Base-by-base conservation (phyloP, 2,113 vertebrate genomes). In the Tragelaphus imberbis region DNA sequence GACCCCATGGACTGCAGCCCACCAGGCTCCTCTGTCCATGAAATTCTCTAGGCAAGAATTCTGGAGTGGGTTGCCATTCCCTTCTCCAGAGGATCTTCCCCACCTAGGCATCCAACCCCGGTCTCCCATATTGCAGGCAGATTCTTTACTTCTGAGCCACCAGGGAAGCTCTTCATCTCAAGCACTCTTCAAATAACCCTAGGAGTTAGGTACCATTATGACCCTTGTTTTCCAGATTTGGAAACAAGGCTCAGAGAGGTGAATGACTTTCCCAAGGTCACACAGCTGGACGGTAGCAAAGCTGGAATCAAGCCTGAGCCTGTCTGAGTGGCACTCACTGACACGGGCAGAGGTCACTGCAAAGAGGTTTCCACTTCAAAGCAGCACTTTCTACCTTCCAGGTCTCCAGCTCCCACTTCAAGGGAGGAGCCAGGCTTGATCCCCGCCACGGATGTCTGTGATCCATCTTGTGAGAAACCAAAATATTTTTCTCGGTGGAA, bases 401-500 rank as follows among this genome's bases (percentile, higher is more conserved):
- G 63, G 53, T 13, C 40, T 88, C 77, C 9, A 11, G 80, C 55
- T 86, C 55, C 85, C 27, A 27, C 28, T 84, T 59, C 7, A 9
- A 33, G 88, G 90, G 59, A 23, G 33, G 21, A 91, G 28, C 88
- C 58, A 55, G 49, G 55, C 75, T 15, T 3, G 5, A n/a, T 19
- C 75, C 33, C 47, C 55, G 56, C 94, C 79, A 65, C 30, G 56
- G 85, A 82, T 58, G 77, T 9, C 23, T 88, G 17, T 47, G 84
- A 56, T 21, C 47, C 75, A 61, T 47, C 63, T 10, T 27, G 28
- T 27, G 36, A 96, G 84, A 88, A 97, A 92, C 36, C 96, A 68
- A 89, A 94, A 61, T 94, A 53, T 82, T 92, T 79, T 81, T 80
- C 92, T 91, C 44, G 77, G 85, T 77, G 65, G 2, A 3, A 56